Evolutionary conservation across 2,797 vertebrate genomes (phyloP).

Genomic region (Halcyon leucocephala): DNA sequence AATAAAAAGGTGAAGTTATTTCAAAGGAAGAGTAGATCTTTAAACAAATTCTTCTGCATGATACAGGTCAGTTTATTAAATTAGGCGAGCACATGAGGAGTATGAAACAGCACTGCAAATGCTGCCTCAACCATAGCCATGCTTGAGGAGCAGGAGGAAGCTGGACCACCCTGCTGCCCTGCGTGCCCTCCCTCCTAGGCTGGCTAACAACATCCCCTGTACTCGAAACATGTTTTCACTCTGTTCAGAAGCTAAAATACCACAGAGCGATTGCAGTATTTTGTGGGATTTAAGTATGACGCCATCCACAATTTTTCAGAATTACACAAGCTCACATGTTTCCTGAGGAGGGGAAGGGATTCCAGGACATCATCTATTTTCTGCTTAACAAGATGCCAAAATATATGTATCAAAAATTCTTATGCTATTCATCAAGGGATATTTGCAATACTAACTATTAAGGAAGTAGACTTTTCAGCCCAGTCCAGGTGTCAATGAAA

Average conservation of each 20-base stretch:
- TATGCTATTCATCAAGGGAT: background rate
- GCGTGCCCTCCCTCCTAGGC: background rate
- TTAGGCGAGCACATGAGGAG: background rate
- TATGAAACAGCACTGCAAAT: background rate
- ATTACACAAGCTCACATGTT: constrained; percentile 60
- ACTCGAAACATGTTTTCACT: background rate
- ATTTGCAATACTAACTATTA: background rate
- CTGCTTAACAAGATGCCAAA: background rate
- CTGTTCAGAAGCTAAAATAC: constrained; percentile 46
- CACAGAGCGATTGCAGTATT: constrained; percentile 45
- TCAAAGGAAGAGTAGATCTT: background rate
- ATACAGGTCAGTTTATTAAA: background rate
- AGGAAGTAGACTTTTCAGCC: background rate
- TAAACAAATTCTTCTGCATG: background rate
- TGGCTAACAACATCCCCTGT: background rate
- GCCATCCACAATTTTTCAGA: constrained; percentile 56
- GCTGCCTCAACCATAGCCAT: background rate
- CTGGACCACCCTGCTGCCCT: background rate
- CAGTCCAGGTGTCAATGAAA: background rate
- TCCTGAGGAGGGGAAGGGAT: constrained; percentile 8
- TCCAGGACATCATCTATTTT: constrained; percentile 32
- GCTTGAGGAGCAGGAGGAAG: background rate
- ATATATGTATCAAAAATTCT: background rate
- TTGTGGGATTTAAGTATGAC: constrained; percentile 61
- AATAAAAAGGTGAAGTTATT: background rate